Evolutionary conservation across 1,140 invertebrate genomes (phyloP), one percentile per base, ranked within the genome.

Genomic region (Drosophila sucinea): DNA sequence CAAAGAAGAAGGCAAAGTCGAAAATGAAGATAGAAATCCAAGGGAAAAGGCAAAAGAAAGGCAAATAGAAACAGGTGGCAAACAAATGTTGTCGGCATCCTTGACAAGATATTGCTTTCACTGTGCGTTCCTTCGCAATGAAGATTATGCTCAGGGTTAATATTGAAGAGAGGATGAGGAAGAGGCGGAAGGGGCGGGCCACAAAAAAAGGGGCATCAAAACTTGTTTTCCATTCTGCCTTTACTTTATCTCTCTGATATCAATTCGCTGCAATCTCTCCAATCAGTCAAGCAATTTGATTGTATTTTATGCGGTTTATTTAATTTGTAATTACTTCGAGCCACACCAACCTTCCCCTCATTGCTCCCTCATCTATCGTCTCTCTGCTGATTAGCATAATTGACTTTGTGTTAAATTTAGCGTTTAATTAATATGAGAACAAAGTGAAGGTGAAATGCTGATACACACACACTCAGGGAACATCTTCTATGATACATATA

Each of bases 371-470:
- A 4, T 10, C 56, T 58, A 58, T 68, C 63, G 7, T 10, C 56
- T 58, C 60, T 71, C 67, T 67, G 60, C 79, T 86, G 83, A 79
- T 86, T 86, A 86, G 84, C 83, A 86, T 86, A 86, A 86, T 89
- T 89, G 79, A 86, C 84, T 89, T 71, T 79, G 79, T 71, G 84
- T 86, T 86, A 86, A 89, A 86, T 86, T 86, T 89, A 86, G 83
- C 83, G 73, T 86, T 87, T 86, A 86, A 86, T 87, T 86, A 86
- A 86, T 86, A 86, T 77, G 84, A 51, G 57, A 55, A 78, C 66
- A 44, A 25, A 51, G 33, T n/a, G 63, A 71, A 56, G 55, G 54
- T 76, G 73, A 68, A 70, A 51, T 66, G 41, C 66, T 60, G 62
- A 25, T 29, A 44, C 27, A 57, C 58, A 70, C 1, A 60, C 4